These are phyloP conservation scores for Aramus guarauna DNA, from an alignment of 2,113 vertebrate genomes.

Conservation along the genomic window DNA sequence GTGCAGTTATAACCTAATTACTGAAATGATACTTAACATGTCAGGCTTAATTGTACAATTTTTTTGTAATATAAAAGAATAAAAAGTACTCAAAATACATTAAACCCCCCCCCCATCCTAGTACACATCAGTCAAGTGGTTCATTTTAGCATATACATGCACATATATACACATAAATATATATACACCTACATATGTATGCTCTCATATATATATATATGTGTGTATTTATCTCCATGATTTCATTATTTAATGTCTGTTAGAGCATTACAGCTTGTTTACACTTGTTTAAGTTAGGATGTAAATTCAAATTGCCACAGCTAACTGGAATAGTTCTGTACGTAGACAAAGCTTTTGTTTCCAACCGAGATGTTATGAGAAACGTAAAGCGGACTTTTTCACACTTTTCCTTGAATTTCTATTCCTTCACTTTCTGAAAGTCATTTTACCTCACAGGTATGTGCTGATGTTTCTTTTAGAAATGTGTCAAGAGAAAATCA, in stretches of 20 bases:
- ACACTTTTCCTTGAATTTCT: not conserved
- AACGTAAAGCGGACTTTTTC: not conserved
- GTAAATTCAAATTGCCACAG: not conserved
- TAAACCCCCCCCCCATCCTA: not conserved
- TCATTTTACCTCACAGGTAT: not conserved
- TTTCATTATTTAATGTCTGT: not conserved
- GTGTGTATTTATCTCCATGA: not conserved
- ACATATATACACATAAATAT: not conserved
- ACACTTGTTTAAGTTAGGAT: not conserved
- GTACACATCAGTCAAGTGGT: not conserved
- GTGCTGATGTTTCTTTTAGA: not conserved
- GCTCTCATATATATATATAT: not conserved
- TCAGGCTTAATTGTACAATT: not conserved
- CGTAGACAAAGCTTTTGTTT: not conserved
- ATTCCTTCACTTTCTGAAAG: not conserved
- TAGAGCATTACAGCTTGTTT: not conserved
- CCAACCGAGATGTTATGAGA: not conserved
- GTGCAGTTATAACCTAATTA: not conserved
- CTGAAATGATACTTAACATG: not conserved
- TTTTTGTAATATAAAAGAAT: not conserved
- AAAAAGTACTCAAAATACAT: not conserved
- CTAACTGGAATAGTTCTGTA: not conserved
- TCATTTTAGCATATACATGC: not conserved
- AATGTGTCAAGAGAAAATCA: not conserved
- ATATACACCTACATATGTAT: not conserved